Evolutionary conservation across 2,888 invertebrate species (phyloP), one percentile per base, ranked within the genome.

Genomic region (Nomada hirtipes): DNA sequence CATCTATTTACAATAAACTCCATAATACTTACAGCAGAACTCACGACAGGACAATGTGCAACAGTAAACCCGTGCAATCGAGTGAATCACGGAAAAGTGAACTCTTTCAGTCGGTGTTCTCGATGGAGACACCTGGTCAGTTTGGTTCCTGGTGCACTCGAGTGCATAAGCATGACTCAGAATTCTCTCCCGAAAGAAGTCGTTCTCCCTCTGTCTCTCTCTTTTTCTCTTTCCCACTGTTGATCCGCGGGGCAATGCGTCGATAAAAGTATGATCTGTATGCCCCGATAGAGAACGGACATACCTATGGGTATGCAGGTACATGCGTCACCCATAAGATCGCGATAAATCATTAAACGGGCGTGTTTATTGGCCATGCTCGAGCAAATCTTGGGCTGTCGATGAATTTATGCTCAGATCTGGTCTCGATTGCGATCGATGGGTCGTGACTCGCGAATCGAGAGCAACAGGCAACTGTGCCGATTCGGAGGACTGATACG

Each of bases 301-400:
- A 42, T 42, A 57, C 44, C n/a, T 18, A 55, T 59, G 53, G 29
- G 61, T 69, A 70, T 50, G 64, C 55, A 50, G 10, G 69, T 67
- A 60, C 55, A 72, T 76, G 73, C 79, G 73, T 82, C 74, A 76
- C 71, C 74, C 64, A 15, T 44, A 63, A 70, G 78, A 80, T 71
- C 79, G 67, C 77, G 81, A 83, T 86, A 86, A 87, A 87, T 87
- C 83, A 86, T 86, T 87, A 86, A 71, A 64, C 86, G 65, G 88
- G 83, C 86, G 86, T 79, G 83, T 83, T 87, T 85, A 86, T 87
- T 88, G 86, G 76, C 78, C 83, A 88, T 85, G 88, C 88, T 73
- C 79, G 79, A 82, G 79, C 82, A 87, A 76, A 87, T 85, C 76
- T 65, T 64, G 79, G 7, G 76, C 82, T 53, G 85, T 75, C 23